A percentile compares a stretch with the other conserved stretches of the same genome.
These are phyloP conservation scores for Amphibalanus amphitrite DNA, from an alignment of 1,140 invertebrate genomes.

Conservation along the genomic window DNA sequence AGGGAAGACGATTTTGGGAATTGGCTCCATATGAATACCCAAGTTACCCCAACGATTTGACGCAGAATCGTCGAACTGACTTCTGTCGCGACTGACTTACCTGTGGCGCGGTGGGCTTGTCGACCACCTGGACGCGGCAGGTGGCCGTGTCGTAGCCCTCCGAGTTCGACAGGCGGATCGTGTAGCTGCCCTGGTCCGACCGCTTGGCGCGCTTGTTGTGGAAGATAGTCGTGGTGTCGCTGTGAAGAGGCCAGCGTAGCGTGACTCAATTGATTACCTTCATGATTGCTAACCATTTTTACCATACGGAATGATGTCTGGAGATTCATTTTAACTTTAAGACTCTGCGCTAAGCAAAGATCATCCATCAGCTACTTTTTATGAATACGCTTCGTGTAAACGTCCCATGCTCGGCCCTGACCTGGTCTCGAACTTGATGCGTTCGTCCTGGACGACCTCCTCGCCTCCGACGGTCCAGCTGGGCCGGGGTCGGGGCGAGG, in stretches of 20 bases:
- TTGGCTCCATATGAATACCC: no score
- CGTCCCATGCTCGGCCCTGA: neutral
- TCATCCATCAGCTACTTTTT: no score
- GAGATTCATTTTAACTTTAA: no score
- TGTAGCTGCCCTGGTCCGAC: slow-evolving; percentile 78
- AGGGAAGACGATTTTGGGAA: no score
- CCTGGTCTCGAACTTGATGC: slow-evolving; percentile 70
- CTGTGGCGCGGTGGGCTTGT: slow-evolving; percentile 27
- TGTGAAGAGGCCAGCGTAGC: slow-evolving; percentile 20
- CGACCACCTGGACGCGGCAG: slow-evolving; percentile 63
- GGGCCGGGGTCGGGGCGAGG: slow-evolving; percentile 72
- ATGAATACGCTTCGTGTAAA: no score
- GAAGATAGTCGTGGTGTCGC: slow-evolving; percentile 59
- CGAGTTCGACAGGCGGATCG: slow-evolving; percentile 68
- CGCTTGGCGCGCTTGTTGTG: slow-evolving; percentile 73
- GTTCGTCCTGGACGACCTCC: slow-evolving; percentile 56
- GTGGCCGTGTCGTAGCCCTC: slow-evolving; percentile 74
- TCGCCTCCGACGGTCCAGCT: slow-evolving; percentile 74
- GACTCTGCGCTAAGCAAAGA: no score
- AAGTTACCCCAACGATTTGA: no score
- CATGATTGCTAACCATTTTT: no score
- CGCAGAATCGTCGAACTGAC: no score
- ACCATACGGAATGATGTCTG: no score
- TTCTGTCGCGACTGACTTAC: neutral
- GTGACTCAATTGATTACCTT: no score